These are phyloP conservation scores for Stichopus chloronotus DNA, from an alignment of 35 echinoderm and acorn worm genomes.

Conservation along the genomic window DNA sequence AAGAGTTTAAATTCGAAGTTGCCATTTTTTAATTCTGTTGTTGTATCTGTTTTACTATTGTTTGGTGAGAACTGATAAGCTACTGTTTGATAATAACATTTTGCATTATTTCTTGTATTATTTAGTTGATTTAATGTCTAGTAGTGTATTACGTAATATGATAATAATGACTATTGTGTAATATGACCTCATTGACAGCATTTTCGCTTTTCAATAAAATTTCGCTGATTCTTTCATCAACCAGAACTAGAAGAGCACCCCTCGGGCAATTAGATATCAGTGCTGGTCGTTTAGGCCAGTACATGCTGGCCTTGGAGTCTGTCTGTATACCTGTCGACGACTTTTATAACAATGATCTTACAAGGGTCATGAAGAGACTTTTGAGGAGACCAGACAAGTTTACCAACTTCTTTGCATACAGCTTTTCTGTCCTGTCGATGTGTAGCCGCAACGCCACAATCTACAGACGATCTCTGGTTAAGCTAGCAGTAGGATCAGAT, in stretches of 20 bases:
- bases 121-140: too few species aligned
- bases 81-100: too few species aligned
- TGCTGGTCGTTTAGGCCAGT: constrained; percentile 39
- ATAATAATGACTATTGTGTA: too few species aligned
- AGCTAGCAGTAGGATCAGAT: not conserved
- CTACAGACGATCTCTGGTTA: not conserved
- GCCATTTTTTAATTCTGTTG: too few species aligned
- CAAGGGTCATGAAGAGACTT: not conserved
- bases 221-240: not conserved
- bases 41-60: too few species aligned
- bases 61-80: too few species aligned
- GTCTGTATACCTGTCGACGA: not conserved
- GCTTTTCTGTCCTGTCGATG: not conserved
- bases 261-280: not conserved
- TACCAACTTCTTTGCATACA: constrained; percentile 38
- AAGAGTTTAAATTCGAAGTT: too few species aligned
- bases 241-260: not conserved
- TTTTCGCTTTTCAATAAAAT: too few species aligned
- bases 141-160: too few species aligned
- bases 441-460: constrained; percentile 23
- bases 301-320: constrained; percentile 6
- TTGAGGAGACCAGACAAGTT: not conserved
- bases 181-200: too few species aligned
- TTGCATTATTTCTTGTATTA: too few species aligned
- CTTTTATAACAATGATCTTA: constrained; percentile 21